These are phyloP conservation scores for Drosophila malerkotliana DNA, from an alignment of 1,140 invertebrate species.

Conservation along the genomic window DNA sequence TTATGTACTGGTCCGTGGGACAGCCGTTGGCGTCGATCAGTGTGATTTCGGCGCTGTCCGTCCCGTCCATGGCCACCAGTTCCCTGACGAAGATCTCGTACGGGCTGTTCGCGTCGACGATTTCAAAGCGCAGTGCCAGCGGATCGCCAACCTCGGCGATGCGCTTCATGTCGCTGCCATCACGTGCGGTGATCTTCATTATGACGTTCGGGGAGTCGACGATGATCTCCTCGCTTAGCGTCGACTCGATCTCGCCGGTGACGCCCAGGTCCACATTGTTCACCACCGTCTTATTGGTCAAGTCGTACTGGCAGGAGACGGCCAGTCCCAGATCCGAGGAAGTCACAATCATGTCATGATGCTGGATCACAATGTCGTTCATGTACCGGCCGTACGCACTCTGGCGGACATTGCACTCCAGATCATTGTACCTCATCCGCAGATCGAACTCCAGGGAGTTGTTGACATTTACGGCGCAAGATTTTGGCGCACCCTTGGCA, in stretches of 20 bases:
- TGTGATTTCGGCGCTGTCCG: slow-evolving; percentile 95
- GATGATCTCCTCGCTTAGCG: slow-evolving; percentile 91
- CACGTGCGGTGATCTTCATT: slow-evolving; percentile 95
- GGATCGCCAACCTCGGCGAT: slow-evolving; percentile 95
- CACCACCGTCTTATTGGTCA: slow-evolving; percentile 96
- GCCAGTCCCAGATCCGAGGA: slow-evolving; percentile 96
- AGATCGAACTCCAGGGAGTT: slow-evolving; percentile 94
- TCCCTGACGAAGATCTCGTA: slow-evolving; percentile 98
- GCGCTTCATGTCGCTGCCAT: slow-evolving; percentile 89
- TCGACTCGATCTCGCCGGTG: slow-evolving; percentile 92
- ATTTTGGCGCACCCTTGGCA: slow-evolving; percentile 95
- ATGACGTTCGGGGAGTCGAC: slow-evolving; percentile 97
- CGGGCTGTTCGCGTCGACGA: slow-evolving; percentile 94
- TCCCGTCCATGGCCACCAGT: slow-evolving; percentile 96
- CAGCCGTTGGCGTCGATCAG: slow-evolving; percentile 96
- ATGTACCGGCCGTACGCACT: slow-evolving; percentile 93
- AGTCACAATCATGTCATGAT: slow-evolving; percentile 97
- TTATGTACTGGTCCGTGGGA: slow-evolving; percentile 96
- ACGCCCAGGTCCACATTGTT: slow-evolving; percentile 95
- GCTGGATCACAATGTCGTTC: slow-evolving; percentile 96
- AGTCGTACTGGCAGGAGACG: slow-evolving; percentile 96
- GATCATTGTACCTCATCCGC: slow-evolving; percentile 94
- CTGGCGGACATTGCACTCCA: slow-evolving; percentile 94
- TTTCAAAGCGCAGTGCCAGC: slow-evolving; percentile 94
- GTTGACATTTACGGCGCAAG: slow-evolving; percentile 94